phyloP scores from a whole-genome alignment of 2,888 invertebrate genomes.

The Embidobia sp. region DNA sequence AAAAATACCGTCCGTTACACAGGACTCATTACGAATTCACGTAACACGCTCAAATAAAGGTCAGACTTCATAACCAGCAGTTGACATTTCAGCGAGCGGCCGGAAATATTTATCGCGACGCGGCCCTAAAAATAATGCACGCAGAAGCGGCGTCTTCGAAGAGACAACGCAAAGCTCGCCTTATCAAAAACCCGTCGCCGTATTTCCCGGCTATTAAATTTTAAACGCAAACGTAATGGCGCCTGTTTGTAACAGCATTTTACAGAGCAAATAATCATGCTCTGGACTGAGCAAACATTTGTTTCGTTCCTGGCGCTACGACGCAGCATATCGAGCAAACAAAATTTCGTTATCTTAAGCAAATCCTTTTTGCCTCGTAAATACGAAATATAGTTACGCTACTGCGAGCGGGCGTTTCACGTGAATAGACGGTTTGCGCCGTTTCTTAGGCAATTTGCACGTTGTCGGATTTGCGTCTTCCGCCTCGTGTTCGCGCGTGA shows the following conservation, averaged over 20 bases:
- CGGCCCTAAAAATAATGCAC: slow-evolving; percentile 20
- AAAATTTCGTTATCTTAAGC: slow-evolving; percentile 64
- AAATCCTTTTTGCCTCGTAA: slow-evolving; percentile 56
- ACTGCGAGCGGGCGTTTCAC: slow-evolving; percentile 27
- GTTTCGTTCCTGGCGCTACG: slow-evolving; percentile 44
- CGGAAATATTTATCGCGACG: slow-evolving; percentile 6
- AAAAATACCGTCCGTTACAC: background rate
- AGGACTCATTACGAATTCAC: slow-evolving; percentile 1
- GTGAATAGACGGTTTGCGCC: slow-evolving; percentile 40
- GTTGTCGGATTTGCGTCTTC: slow-evolving; percentile 42
- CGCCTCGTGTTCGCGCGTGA: slow-evolving; percentile 20
- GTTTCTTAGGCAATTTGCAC: slow-evolving; percentile 52
- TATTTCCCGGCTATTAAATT: slow-evolving; percentile 32
- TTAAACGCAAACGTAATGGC: slow-evolving; percentile 19
- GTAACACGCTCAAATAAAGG: slow-evolving; percentile 19
- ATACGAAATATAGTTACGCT: slow-evolving; percentile 42
- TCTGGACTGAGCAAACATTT: slow-evolving; percentile 53
- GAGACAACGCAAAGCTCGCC: slow-evolving; percentile 8
- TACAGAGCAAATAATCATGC: slow-evolving; percentile 49
- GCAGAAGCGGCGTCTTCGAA: background rate
- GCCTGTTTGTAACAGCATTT: slow-evolving; percentile 39
- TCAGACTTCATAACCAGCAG: slow-evolving; percentile 7
- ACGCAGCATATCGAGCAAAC: slow-evolving; percentile 59
- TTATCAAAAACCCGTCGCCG: slow-evolving; percentile 20
- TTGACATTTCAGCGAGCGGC: slow-evolving; percentile 15